Evolutionary conservation across 2,888 invertebrate genomes (phyloP).

Genomic region (Pherbina coryleti): DNA sequence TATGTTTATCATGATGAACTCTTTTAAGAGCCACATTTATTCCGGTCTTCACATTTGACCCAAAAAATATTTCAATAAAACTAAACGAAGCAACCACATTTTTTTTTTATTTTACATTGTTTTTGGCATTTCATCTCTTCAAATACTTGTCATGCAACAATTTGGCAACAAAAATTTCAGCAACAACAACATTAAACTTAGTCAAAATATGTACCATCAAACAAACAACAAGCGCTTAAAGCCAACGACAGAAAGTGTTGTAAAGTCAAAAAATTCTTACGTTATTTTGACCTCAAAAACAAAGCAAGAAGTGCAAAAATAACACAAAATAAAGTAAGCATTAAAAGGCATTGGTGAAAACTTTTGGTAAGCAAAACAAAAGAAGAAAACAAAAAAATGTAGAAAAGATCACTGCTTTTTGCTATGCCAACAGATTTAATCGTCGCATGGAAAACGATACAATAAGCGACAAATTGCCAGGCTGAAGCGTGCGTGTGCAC

Average conservation of each 20-base stretch:
- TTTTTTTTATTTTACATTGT: not conserved
- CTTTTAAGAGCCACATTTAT: not conserved
- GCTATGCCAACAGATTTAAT: not conserved
- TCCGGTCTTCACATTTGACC: conserved; percentile 26
- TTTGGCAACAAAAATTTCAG: conserved; percentile 17
- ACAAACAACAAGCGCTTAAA: not conserved
- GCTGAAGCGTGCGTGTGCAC: too few relatives aligned
- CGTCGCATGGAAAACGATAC: not conserved
- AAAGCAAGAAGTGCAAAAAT: not conserved
- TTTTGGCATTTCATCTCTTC: not conserved
- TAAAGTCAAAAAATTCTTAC: conserved; percentile 10
- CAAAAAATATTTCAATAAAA: conserved; percentile 21
- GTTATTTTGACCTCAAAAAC: conserved; percentile 28
- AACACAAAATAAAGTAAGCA: not conserved
- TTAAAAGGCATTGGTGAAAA: not conserved
- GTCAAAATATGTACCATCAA: not conserved
- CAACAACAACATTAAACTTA: not conserved
- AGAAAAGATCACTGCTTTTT: not conserved
- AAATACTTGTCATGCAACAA: conserved; percentile 26
- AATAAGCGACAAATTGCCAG: not conserved
- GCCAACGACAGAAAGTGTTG: not conserved
- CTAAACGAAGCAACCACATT: not conserved
- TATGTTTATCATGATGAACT: not conserved
- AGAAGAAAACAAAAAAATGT: too few relatives aligned
- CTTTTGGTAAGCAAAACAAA: not conserved